phyloP scores from a whole-genome alignment of 2,113 vertebrate species.

The Psettodes erumei region DNA sequence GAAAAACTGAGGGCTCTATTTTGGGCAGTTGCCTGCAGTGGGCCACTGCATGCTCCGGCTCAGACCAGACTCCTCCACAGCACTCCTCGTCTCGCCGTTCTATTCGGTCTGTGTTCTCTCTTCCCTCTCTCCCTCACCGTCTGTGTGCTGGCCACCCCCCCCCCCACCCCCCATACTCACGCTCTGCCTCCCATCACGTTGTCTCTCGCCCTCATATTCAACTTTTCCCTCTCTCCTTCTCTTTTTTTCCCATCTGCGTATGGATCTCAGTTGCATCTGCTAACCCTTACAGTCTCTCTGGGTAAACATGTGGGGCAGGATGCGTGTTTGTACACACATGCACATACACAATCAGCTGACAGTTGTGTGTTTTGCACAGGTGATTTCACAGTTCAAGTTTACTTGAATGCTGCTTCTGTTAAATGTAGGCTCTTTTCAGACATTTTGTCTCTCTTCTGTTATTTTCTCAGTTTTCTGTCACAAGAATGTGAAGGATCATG shows the following conservation, averaged over 20 bases:
- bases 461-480: background rate
- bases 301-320: slow-evolving; percentile 31
- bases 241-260: slow-evolving; percentile 41
- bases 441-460: background rate
- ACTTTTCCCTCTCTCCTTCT: slow-evolving; percentile 44
- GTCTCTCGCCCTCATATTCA: slow-evolving; percentile 58
- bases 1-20: slow-evolving; percentile 63
- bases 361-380: background rate
- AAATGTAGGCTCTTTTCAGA: background rate
- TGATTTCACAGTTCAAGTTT: background rate
- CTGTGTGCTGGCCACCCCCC: slow-evolving; percentile 26
- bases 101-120: slow-evolving; percentile 53
- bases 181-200: slow-evolving; percentile 60
- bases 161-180: slow-evolving; percentile 33
- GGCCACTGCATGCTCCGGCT: slow-evolving; percentile 69
- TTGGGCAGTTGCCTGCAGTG: slow-evolving; percentile 64
- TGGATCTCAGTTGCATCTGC: slow-evolving; percentile 34
- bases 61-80: slow-evolving; percentile 56
- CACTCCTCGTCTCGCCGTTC: slow-evolving; percentile 55
- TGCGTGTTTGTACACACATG: slow-evolving; percentile 25
- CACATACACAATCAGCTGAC: slow-evolving; percentile 28
- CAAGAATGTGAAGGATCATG: background rate
- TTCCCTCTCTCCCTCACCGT: slow-evolving; percentile 30
- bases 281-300: slow-evolving; percentile 10
- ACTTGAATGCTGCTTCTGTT: background rate